Conservation (phyloP, 2,797 vertebrate species). For the Gallirallus australis region DNA sequence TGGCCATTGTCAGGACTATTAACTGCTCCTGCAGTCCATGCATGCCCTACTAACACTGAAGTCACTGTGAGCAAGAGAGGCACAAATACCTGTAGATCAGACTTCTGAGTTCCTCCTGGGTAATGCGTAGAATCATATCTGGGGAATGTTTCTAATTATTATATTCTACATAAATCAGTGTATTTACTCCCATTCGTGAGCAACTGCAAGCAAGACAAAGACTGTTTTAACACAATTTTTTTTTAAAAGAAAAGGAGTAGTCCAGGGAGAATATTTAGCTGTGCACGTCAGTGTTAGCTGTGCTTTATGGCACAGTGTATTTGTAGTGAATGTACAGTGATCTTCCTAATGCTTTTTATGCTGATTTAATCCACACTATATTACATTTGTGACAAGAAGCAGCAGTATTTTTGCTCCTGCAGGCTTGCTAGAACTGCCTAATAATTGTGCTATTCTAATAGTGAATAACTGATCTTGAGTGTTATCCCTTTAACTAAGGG, state of each 20-base stretch:
- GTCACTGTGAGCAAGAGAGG: neutral
- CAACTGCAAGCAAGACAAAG: neutral
- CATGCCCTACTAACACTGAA: neutral
- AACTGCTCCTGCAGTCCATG: neutral
- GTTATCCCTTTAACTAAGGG: neutral
- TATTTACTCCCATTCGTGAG: neutral
- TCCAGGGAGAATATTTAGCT: conserved; percentile 13
- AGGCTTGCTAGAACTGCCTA: neutral
- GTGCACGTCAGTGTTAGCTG: neutral
- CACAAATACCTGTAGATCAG: neutral
- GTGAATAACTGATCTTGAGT: neutral
- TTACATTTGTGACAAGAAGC: neutral
- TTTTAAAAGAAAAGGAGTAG: conserved; percentile 44
- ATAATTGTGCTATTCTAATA: neutral
- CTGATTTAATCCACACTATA: conserved; percentile 13
- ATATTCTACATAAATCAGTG: neutral
- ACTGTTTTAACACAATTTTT: neutral
- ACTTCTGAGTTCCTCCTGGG: neutral
- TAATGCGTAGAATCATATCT: neutral
- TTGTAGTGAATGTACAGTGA: neutral
- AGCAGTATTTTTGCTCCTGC: neutral
- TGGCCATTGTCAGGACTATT: neutral
- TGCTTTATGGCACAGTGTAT: conserved; percentile 3
- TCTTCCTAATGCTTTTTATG: neutral
- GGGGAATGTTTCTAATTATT: neutral